These are phyloP conservation scores for Ophioninae sp. DNA, from an alignment of 2,888 invertebrate genomes.

Conservation along the genomic window DNA sequence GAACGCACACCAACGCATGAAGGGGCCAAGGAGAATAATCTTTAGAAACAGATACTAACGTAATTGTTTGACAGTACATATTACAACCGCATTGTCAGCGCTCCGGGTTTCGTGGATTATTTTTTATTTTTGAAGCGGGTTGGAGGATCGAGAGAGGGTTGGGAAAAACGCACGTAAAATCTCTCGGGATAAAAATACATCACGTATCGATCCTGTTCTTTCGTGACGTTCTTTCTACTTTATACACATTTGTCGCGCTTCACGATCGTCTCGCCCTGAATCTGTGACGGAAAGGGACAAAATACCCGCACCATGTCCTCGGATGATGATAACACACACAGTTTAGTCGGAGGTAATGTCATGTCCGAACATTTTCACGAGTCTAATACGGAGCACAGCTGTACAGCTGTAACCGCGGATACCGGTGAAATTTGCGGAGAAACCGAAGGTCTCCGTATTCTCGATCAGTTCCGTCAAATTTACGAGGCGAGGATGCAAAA, in stretches of 20 bases:
- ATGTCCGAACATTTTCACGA: slow-evolving; percentile 46
- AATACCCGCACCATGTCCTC: slow-evolving; percentile 52
- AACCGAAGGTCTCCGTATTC: slow-evolving; percentile 78
- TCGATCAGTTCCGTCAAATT: slow-evolving; percentile 84
- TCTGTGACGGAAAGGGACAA: slow-evolving; percentile 24
- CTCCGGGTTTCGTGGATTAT: slow-evolving; percentile 37
- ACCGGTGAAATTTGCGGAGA: slow-evolving; percentile 70
- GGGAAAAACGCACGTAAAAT: slow-evolving; percentile 32
- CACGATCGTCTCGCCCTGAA: slow-evolving; percentile 14
- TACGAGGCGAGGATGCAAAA: slow-evolving; percentile 85
- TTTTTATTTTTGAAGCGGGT: slow-evolving; percentile 50
- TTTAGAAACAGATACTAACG: slow-evolving; percentile 28
- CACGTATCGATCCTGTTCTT: slow-evolving; percentile 30
- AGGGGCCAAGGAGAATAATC: neutral
- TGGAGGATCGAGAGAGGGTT: slow-evolving; percentile 54
- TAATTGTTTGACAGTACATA: slow-evolving; percentile 54
- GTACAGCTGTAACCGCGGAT: slow-evolving; percentile 65
- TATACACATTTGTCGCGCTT: slow-evolving; percentile 3
- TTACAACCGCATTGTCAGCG: slow-evolving; percentile 30
- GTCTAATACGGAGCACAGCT: slow-evolving; percentile 40
- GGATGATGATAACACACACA: slow-evolving; percentile 58
- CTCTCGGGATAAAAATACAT: slow-evolving; percentile 6
- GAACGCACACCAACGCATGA: slow-evolving; percentile 2
- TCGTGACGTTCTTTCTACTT: slow-evolving; percentile 14
- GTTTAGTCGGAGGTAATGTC: slow-evolving; percentile 43